A percentile compares a stretch with the other conserved stretches of the same genome.
Conservation (phyloP, 2,113 vertebrate genomes). For the Laticauda colubrina region DNA sequence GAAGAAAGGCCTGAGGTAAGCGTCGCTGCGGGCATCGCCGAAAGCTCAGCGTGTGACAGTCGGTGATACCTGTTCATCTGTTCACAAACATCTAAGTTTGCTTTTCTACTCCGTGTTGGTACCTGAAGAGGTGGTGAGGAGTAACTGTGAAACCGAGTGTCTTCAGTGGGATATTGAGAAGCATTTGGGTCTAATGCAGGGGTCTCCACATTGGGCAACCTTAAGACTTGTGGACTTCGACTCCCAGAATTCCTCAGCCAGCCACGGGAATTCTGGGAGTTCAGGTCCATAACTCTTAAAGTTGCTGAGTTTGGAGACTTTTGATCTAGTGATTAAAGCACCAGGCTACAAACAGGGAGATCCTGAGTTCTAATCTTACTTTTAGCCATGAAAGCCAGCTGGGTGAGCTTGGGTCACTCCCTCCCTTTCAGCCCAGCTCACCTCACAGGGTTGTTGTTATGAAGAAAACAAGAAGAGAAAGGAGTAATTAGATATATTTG, state of each 20-base stretch:
- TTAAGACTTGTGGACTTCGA: not conserved
- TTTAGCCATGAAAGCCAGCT: not conserved
- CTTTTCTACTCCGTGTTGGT: not conserved
- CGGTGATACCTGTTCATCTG: not conserved
- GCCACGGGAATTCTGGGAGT: not conserved
- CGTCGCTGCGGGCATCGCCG: conserved; percentile 38
- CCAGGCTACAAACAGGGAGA: not conserved
- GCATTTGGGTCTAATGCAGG: not conserved
- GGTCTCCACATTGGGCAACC: not conserved
- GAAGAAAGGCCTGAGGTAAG: conserved; percentile 93
- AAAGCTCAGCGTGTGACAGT: not conserved
- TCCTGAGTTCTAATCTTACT: not conserved
- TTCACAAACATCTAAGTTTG: not conserved
- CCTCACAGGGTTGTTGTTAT: not conserved
- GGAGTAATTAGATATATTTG: not conserved
- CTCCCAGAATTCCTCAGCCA: not conserved
- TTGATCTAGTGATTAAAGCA: not conserved
- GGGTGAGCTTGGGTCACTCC: not conserved
- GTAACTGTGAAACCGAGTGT: not conserved
- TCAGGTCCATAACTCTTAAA: not conserved
- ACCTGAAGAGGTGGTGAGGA: not conserved
- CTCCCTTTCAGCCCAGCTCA: not conserved
- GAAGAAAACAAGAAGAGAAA: not conserved
- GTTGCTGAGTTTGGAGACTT: not conserved
- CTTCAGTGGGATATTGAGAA: not conserved